phyloP scores from a whole-genome alignment of 2,797 vertebrate genomes.

The Antrozous pallidus region DNA sequence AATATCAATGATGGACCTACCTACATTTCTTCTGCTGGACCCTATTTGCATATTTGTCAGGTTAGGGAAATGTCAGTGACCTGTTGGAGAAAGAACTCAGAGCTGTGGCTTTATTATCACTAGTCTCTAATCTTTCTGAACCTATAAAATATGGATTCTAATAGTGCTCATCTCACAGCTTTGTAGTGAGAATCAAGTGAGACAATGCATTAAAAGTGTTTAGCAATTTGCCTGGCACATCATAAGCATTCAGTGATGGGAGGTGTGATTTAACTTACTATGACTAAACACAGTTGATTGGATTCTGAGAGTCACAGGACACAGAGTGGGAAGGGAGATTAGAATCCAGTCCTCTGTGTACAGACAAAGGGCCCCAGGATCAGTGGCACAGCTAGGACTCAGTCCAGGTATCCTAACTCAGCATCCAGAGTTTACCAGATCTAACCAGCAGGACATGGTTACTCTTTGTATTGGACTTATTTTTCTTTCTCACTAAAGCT shows the following conservation, averaged over 20 bases:
- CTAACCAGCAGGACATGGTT: slow-evolving; percentile 1
- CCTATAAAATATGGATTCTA: background rate
- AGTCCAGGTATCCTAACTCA: background rate
- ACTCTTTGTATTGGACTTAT: background rate
- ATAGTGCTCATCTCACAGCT: background rate
- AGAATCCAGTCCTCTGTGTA: background rate
- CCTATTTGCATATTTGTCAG: background rate
- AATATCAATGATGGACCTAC: background rate
- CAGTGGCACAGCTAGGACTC: background rate
- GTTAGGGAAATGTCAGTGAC: background rate
- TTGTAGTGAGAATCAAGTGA: background rate
- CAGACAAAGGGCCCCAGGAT: background rate
- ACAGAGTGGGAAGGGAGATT: background rate
- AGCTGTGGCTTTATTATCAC: background rate
- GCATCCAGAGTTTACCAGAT: background rate
- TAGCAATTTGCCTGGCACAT: background rate
- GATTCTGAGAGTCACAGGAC: background rate
- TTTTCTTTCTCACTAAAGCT: background rate
- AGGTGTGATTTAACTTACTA: background rate
- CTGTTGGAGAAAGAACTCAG: background rate
- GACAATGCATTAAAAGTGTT: background rate
- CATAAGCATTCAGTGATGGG: background rate
- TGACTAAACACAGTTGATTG: background rate
- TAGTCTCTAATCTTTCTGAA: background rate
- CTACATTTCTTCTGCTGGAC: background rate